Evolutionary conservation across 2,113 vertebrate genomes (phyloP).

Genomic region (Charina bottae): DNA sequence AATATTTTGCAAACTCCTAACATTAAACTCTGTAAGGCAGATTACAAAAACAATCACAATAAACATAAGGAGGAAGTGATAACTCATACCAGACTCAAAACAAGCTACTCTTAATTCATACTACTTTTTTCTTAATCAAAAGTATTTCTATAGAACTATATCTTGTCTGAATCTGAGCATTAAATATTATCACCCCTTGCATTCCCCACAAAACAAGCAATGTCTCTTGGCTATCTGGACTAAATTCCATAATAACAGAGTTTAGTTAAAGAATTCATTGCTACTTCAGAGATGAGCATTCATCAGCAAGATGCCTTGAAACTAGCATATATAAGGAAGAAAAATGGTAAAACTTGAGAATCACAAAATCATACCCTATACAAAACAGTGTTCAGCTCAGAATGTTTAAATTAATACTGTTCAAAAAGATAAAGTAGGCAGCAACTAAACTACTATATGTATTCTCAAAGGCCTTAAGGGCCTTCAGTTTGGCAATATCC

Average conservation of each 20-base stretch:
- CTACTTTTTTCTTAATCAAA: background rate
- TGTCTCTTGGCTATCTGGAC: background rate
- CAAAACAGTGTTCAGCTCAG: background rate
- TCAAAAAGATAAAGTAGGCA: background rate
- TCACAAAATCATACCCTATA: background rate
- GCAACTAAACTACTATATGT: background rate
- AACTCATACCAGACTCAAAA: background rate
- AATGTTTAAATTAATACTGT: background rate
- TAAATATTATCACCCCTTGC: background rate
- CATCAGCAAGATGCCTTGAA: background rate
- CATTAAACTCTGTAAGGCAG: background rate
- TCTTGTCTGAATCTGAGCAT: background rate
- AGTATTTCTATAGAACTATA: background rate
- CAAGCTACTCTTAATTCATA: background rate
- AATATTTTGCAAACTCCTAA: background rate
- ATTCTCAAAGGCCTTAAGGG: background rate
- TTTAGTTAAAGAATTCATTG: background rate
- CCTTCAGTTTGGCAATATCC: background rate
- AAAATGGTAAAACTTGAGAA: background rate
- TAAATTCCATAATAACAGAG: background rate
- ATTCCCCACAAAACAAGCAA: background rate
- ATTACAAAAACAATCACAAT: background rate
- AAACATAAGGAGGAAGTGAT: background rate
- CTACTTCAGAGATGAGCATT: background rate
- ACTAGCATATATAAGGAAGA: background rate